A percentile compares a stretch with the other conserved stretches of the same genome.
Conservation (phyloP, 1,140 invertebrate genomes). For the Maniola jurtina region DNA sequence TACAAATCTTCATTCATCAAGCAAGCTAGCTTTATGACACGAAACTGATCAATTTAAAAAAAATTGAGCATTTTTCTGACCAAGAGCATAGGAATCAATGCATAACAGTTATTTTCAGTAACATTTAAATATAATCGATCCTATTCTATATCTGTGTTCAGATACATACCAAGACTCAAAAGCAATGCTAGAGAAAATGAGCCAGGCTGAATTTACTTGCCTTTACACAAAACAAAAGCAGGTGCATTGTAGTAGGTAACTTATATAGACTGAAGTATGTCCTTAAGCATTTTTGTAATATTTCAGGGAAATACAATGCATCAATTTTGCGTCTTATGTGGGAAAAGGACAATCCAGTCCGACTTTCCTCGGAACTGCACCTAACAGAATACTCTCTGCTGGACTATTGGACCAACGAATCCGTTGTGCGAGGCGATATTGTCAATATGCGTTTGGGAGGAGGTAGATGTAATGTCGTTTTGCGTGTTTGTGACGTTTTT, state of each 20-base stretch:
- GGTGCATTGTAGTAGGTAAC: neutral
- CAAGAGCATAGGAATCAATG: too few species aligned
- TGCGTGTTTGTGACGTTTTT: conserved; percentile 35
- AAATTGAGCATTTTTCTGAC: too few species aligned
- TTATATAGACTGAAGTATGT: neutral
- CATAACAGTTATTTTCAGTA: too few species aligned
- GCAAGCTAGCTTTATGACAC: too few species aligned
- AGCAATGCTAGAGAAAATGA: too few species aligned
- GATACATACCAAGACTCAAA: too few species aligned
- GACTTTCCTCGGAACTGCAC: conserved; percentile 86
- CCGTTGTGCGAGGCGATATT: conserved; percentile 82
- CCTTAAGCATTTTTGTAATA: neutral
- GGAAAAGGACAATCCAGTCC: conserved; percentile 86
- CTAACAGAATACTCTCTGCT: conserved; percentile 89
- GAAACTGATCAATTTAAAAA: too few species aligned
- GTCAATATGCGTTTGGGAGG: conserved; percentile 84
- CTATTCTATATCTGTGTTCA: too few species aligned
- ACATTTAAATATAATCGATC: too few species aligned
- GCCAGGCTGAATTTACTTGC: too few species aligned
- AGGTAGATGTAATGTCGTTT: conserved; percentile 78
- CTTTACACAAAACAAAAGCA: too few species aligned
- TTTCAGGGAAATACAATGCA: conserved; percentile 88
- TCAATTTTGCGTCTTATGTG: conserved; percentile 87
- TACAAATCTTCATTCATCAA: too few species aligned
- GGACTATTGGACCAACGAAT: conserved; percentile 85